Conservation (phyloP, 2,113 vertebrate genomes). For the Spea multiplicata region DNA sequence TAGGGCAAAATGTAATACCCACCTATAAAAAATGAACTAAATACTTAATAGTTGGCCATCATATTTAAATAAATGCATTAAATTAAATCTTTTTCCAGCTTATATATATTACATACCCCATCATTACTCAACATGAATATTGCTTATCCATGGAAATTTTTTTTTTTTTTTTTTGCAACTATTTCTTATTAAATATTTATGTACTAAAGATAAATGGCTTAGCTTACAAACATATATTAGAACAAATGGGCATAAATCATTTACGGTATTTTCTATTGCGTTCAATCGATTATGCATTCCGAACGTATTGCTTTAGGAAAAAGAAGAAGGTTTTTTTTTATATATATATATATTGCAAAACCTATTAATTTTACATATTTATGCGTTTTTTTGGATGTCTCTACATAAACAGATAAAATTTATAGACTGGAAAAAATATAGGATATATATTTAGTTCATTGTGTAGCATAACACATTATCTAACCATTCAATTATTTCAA, state of each 20-base stretch:
- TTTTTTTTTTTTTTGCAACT: not conserved
- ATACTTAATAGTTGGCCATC: too few species aligned
- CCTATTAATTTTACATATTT: not conserved
- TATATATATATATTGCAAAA: not conserved
- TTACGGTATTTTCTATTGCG: not conserved
- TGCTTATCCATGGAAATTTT: not conserved
- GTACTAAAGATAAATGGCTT: constrained; percentile 8
- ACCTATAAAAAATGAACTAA: too few species aligned
- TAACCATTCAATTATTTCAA: constrained; percentile 32
- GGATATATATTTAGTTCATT: not conserved
- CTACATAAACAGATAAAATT: not conserved
- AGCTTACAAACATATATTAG: not conserved
- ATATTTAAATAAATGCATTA: not conserved
- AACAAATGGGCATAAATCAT: constrained; percentile 26
- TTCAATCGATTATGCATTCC: constrained; percentile 24
- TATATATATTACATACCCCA: constrained; percentile 2
- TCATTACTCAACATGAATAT: not conserved
- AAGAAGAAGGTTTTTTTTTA: not conserved
- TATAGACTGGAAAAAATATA: too few species aligned
- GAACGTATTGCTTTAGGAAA: constrained; percentile 2
- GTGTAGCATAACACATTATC: constrained; percentile 17
- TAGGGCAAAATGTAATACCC: too few species aligned
- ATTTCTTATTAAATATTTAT: constrained; percentile 21
- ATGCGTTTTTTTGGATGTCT: not conserved
- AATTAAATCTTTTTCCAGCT: not conserved